Evolutionary conservation across 2,797 vertebrate genomes (phyloP).

Genomic region (Mormyrus proboscirostris): DNA sequence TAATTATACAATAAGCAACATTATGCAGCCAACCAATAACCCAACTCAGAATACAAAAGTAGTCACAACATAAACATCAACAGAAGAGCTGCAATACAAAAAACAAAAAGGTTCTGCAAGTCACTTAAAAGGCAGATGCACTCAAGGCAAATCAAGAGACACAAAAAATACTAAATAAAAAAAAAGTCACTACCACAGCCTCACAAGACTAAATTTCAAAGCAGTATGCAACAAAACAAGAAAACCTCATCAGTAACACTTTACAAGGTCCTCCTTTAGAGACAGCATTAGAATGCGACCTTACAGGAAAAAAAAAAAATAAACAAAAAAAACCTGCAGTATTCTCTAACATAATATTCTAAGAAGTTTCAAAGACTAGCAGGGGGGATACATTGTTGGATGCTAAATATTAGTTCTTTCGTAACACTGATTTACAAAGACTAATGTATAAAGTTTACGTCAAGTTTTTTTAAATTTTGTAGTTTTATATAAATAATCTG

Average conservation of each 20-base stretch:
- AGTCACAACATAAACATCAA: slow-evolving; percentile 41
- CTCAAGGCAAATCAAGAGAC: slow-evolving; percentile 62
- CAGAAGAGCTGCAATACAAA: slow-evolving; percentile 59
- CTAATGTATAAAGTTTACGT: slow-evolving; percentile 80
- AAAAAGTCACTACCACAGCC: slow-evolving; percentile 62
- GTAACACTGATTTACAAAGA: slow-evolving; percentile 82
- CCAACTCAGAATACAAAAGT: slow-evolving; percentile 61
- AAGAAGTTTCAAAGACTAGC: slow-evolving; percentile 65
- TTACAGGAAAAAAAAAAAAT: not conserved
- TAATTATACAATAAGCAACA: slow-evolving; percentile 90
- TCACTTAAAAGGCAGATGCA: slow-evolving; percentile 59
- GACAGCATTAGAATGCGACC: slow-evolving; percentile 69
- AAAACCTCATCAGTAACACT: slow-evolving; percentile 54
- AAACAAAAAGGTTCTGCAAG: slow-evolving; percentile 50
- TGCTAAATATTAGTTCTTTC: slow-evolving; percentile 71
- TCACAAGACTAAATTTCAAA: slow-evolving; percentile 68
- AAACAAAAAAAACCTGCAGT: slow-evolving; percentile 62
- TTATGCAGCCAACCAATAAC: slow-evolving; percentile 80
- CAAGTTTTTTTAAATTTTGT: not conserved
- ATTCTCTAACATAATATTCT: slow-evolving; percentile 56
- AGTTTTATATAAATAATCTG: slow-evolving; percentile 48
- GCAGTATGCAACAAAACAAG: slow-evolving; percentile 43
- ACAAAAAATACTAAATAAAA: slow-evolving; percentile 34
- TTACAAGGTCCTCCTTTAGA: slow-evolving; percentile 68
- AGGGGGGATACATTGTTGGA: slow-evolving; percentile 69